Conservation (phyloP, 2,113 vertebrate genomes). For the Cryptotis parvus region DNA sequence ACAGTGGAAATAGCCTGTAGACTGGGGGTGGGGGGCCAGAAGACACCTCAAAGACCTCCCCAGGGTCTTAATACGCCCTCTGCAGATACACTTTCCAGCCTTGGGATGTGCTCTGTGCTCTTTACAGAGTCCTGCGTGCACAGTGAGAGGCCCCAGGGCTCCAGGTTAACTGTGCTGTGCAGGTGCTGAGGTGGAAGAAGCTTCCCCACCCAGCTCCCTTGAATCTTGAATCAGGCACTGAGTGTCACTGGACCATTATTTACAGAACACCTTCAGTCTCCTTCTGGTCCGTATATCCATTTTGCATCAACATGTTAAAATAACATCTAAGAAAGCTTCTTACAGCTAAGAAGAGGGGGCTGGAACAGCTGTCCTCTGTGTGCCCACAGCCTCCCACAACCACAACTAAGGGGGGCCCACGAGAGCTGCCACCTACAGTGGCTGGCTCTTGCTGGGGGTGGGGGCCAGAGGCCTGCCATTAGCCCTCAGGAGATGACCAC, state of each 20-base stretch:
- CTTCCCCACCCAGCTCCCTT: background rate
- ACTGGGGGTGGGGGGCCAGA: too few species aligned
- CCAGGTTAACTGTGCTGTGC: background rate
- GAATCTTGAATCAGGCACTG: too few species aligned
- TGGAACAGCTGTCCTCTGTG: conserved; percentile 65
- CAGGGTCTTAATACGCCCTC: too few species aligned
- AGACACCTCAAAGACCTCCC: background rate
- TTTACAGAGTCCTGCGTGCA: background rate
- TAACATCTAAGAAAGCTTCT: conserved; percentile 76
- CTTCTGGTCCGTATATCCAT: conserved; percentile 71
- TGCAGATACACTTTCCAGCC: background rate
- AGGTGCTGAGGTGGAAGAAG: background rate
- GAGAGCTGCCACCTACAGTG: conserved; percentile 64
- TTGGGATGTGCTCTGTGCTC: background rate
- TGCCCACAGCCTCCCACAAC: conserved; percentile 69
- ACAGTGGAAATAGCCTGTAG: background rate
- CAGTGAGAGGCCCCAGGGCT: background rate
- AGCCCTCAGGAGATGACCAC: conserved; percentile 63
- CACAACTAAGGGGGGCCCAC: conserved; percentile 18
- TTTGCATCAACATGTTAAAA: conserved; percentile 83
- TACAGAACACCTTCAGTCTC: conserved; percentile 75
- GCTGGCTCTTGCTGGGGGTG: conserved; percentile 38
- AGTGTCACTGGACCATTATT: conserved; percentile 63
- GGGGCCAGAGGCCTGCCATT: conserved; percentile 76
- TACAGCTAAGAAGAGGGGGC: background rate